Base-by-base conservation (phyloP, 1,140 invertebrate genomes). In the Nephotettix cincticeps region DNA sequence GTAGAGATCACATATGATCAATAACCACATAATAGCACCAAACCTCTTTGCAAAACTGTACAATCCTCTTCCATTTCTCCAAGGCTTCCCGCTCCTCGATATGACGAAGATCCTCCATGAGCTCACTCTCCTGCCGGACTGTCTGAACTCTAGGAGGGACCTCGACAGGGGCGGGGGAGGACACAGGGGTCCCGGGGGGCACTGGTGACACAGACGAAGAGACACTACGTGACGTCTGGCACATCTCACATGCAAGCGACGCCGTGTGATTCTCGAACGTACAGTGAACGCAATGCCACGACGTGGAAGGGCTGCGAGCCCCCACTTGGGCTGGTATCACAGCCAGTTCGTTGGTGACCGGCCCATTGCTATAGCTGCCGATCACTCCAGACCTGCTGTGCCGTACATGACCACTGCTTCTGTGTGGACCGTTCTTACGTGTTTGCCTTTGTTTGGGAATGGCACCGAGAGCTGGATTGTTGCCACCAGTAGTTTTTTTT, bases 61-160 rank as follows among this genome's bases (percentile, higher is more conserved):
- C 87, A 74, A 96, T 95, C 75, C 91, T 87, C 75, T 93, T 88
- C 92, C 93, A 95, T 73, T 92, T 89, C 74, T 91, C 89, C 76
- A 90, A 82, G 1, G 93, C 93, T 78, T 94, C 90, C 68, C 88
- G 87, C 80, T 95, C 93, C 77, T 95, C 93, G 21, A 90, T 83
- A 70, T 91, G 84, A 1, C 93, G 82, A 25, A 96, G 81, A 71
- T 94, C 91, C 78, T 94, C 93, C 90, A 93, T 93, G 9, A 93
- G 87, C 23, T 91, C 91, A 77, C 91, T 93, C 76, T 94, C 91
- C 71, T 87, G 87, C 17, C 85, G 84, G 54, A 65, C 56, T 56
- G 40, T 67, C 17, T 51, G 67, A 77, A n/a, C 81, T 74, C 23
- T 40, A 32, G 32, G n/a, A n/a, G 73, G 40, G 23, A 40, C 65